phyloP scores from a whole-genome alignment of 2,797 vertebrate species.

The Enteromius anoplus region DNA sequence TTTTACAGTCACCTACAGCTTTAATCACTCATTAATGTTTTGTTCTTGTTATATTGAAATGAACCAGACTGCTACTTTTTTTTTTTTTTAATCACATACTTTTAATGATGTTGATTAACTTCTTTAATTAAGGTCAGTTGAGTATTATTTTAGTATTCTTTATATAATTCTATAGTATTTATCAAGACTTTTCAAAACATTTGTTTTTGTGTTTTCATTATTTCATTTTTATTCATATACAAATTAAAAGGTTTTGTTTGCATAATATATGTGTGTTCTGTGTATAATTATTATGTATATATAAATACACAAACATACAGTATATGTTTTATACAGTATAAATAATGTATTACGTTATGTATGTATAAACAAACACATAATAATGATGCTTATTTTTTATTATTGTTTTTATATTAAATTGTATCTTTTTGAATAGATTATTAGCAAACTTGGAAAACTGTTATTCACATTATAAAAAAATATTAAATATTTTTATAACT shows the following conservation, averaged over 20 bases:
- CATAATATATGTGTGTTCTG: too few species aligned
- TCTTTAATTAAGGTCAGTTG: neutral
- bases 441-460: neutral
- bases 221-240: too few species aligned
- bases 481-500: neutral
- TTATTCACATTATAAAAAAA: neutral
- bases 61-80: neutral
- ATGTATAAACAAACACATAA: too few species aligned
- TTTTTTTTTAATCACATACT: neutral
- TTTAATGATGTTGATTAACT: neutral
- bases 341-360: too few species aligned
- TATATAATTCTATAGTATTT: neutral
- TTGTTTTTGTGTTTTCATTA: neutral
- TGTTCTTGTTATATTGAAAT: neutral
- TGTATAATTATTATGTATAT: too few species aligned
- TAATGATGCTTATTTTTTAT: too few species aligned
- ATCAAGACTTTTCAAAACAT: neutral
- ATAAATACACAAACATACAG: too few species aligned
- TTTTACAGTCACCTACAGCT: neutral
- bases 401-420: neutral
- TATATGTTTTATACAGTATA: too few species aligned
- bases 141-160: neutral
- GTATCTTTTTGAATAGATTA: neutral
- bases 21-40: neutral
- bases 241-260: too few species aligned